A percentile compares a stretch with the other conserved stretches of the same genome.
These are phyloP conservation scores for Orientallactaga bullata DNA, from an alignment of 2,113 vertebrate genomes.

Conservation along the genomic window DNA sequence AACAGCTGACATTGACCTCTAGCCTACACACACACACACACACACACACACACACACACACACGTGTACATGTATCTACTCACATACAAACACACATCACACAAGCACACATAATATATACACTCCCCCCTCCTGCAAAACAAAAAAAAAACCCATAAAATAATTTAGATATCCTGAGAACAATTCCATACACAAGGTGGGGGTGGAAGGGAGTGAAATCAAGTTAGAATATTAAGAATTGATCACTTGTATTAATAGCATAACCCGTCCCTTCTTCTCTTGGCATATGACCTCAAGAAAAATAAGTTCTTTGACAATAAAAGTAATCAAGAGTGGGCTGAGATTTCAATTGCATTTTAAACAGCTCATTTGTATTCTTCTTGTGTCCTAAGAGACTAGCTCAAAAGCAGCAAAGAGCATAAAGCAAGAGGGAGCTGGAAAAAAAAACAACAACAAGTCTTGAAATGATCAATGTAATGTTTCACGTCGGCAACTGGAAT, in stretches of 20 bases:
- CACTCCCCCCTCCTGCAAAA: too few species aligned
- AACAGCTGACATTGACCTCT: too few species aligned
- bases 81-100: too few species aligned
- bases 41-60: too few species aligned
- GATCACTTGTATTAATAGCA: neutral
- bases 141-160: too few species aligned
- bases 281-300: constrained; percentile 26
- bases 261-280: neutral
- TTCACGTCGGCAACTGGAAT: constrained; percentile 82
- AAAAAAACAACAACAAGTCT: constrained; percentile 12
- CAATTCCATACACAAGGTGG: neutral
- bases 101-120: too few species aligned
- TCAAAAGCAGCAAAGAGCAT: constrained; percentile 43
- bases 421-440: constrained; percentile 67
- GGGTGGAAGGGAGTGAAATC: neutral
- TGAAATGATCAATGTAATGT: constrained; percentile 82
- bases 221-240: neutral
- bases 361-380: constrained; percentile 81
- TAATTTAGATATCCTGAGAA: neutral
- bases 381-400: constrained; percentile 58
- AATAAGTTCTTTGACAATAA: constrained; percentile 47
- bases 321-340: constrained; percentile 10
- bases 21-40: too few species aligned
- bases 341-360: constrained; percentile 19
- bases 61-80: too few species aligned